A percentile compares a stretch with the other conserved stretches of the same genome.
These are phyloP conservation scores for Parnassius smintheus DNA, from an alignment of 2,888 invertebrate species.

Conservation along the genomic window DNA sequence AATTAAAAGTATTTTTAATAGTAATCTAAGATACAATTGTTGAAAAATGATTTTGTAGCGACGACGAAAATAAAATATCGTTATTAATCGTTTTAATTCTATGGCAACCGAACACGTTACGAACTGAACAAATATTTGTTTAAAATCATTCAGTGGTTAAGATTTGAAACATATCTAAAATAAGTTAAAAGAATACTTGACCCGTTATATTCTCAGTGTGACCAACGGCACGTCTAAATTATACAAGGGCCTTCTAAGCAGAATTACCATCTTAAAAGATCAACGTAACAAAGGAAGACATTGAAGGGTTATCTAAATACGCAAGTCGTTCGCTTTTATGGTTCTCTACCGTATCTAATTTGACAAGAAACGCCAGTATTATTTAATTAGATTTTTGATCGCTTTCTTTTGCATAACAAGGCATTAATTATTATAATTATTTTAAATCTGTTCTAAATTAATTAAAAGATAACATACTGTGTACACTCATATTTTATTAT, in stretches of 20 bases:
- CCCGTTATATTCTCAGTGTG: conserved; percentile 21
- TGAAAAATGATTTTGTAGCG: no score
- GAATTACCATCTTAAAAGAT: conserved; percentile 65
- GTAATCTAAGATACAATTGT: no score
- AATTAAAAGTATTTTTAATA: background rate
- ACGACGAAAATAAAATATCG: no score
- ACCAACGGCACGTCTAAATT: conserved; percentile 40
- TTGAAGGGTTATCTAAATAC: conserved; percentile 44
- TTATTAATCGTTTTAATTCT: background rate
- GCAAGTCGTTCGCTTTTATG: conserved; percentile 6
- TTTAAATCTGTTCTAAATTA: background rate
- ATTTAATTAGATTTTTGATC: conserved; percentile 11
- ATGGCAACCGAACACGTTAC: background rate
- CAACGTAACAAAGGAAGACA: conserved; percentile 45
- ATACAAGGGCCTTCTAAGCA: conserved; percentile 47
- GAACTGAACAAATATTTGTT: conserved; percentile 4
- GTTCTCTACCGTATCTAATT: conserved; percentile 13
- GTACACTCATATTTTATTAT: no score
- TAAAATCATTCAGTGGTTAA: background rate
- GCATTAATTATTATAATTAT: background rate
- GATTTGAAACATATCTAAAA: background rate
- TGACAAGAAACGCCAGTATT: conserved; percentile 12
- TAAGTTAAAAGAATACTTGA: conserved; percentile 26
- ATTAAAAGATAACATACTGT: no score
- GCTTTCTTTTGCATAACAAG: background rate